Base-by-base conservation (phyloP, 23 tunicate genomes). In the Halocynthia roretzi region DNA sequence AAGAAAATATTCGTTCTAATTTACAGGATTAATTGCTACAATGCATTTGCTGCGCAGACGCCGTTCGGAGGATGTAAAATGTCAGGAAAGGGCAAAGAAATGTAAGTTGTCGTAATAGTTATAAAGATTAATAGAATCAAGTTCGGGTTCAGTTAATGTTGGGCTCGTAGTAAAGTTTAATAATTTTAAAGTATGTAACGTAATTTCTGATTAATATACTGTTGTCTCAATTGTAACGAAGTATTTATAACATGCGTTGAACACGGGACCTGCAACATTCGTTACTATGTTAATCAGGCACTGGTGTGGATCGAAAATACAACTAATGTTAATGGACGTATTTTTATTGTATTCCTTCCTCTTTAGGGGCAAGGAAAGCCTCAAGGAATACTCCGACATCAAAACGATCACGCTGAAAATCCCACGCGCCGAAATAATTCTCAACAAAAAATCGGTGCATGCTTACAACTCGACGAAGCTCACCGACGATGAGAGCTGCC, bases 81-180 rank as follows among this genome's bases (percentile, higher is more conserved):
- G 70, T 92, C 98, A 19, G 98, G 98, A 73, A 88, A 86, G 68
- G 98, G 98, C 69, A 92, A 86, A 74, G 98, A 92, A 86, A 92
- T 92, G 98, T 92, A 62, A 92, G 92, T 78, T n/a, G 0, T 50
- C 17, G 9, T 31, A 31, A 4, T 0, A 31, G 44, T 31, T 31
- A 31, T 31, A 31, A 31, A 31, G 44, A 0, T 4, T 1, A 31
- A 31, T 31, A 31, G 44, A 31, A 31, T 4, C 44, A 31, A 31
- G 44, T 1, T 4, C 44, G 4, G 44, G 4, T 31, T 31, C 44
- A 31, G 44, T 4, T 31, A 31, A 31, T 31, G 44, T 31, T 31
- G 44, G 44, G 44, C 44, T 31, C 4, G 44, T 31, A 31, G 44
- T 31, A 31, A 31, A 31, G 44, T 31, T 0, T 31, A 31, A 31